Conservation (phyloP, 2,113 vertebrate species). For the Raja brachyura region DNA sequence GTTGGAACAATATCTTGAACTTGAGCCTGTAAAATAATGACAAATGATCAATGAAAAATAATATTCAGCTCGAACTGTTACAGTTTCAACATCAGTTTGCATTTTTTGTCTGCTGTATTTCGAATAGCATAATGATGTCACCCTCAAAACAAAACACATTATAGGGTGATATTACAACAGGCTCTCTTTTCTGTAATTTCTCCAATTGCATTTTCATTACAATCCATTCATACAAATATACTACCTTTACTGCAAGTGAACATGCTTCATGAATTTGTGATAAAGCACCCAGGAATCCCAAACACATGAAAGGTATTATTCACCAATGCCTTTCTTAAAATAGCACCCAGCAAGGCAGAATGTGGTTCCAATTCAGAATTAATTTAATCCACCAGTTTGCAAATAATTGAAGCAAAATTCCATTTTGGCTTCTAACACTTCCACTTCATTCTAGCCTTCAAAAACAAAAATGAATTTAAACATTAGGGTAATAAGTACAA, state of each 20-base stretch:
- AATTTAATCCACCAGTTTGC: background rate
- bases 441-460: background rate
- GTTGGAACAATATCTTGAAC: conserved; percentile 95
- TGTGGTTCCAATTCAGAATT: background rate
- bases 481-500: background rate
- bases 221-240: background rate
- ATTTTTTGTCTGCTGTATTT: background rate
- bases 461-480: background rate
- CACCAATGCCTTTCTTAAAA: background rate
- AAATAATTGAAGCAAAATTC: background rate
- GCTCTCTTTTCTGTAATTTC: too few species aligned
- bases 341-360: background rate
- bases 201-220: background rate
- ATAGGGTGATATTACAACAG: background rate
- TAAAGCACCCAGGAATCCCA: background rate
- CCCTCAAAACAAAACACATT: background rate
- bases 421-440: background rate
- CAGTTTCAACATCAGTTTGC: background rate
- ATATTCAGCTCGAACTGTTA: background rate
- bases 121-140: background rate
- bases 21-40: conserved; percentile 69
- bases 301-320: background rate
- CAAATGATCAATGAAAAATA: background rate
- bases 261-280: background rate
- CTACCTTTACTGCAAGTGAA: background rate